A percentile compares a stretch with the other conserved stretches of the same genome.
Evolutionary conservation across 2,797 vertebrate genomes (phyloP).

Genomic region (Taeniopygia guttata): DNA sequence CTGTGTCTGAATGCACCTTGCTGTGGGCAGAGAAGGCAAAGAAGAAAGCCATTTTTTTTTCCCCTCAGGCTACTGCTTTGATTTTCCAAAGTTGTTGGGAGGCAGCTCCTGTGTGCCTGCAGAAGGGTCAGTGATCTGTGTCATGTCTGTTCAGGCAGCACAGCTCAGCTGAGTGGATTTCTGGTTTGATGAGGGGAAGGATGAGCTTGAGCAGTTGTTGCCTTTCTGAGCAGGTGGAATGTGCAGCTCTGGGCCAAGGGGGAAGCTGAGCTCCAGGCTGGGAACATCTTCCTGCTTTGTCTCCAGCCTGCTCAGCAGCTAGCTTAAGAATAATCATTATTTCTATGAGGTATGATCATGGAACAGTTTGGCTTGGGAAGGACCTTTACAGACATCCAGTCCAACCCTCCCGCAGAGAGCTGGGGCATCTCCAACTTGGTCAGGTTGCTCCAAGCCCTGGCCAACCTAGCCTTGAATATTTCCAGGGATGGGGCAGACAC

Average conservation of each 20-base stretch:
- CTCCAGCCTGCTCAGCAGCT: background rate
- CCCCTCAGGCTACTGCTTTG: constrained; percentile 62
- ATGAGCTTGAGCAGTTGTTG: background rate
- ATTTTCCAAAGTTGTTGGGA: constrained; percentile 66
- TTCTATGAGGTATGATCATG: background rate
- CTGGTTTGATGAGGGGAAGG: constrained; percentile 31
- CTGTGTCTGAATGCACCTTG: constrained; percentile 61
- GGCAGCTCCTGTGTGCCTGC: constrained; percentile 56
- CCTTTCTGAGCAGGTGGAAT: constrained; percentile 44
- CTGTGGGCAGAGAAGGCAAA: constrained; percentile 47
- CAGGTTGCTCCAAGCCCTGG: background rate
- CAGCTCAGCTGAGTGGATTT: constrained; percentile 33
- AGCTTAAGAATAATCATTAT: no score
- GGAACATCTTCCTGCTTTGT: background rate
- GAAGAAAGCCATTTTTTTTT: constrained; percentile 57
- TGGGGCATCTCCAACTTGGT: background rate
- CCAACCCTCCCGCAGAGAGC: background rate
- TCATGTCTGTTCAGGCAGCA: constrained; percentile 39
- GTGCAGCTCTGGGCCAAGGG: constrained; percentile 57
- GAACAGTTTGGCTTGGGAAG: background rate
- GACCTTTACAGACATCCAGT: background rate
- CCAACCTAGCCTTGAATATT: background rate
- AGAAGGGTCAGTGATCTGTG: constrained; percentile 65
- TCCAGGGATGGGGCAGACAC: background rate
- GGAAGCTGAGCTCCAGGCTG: background rate